These are phyloP conservation scores for Eupithecia inturbata DNA, from an alignment of 2,888 invertebrate genomes.

Conservation along the genomic window DNA sequence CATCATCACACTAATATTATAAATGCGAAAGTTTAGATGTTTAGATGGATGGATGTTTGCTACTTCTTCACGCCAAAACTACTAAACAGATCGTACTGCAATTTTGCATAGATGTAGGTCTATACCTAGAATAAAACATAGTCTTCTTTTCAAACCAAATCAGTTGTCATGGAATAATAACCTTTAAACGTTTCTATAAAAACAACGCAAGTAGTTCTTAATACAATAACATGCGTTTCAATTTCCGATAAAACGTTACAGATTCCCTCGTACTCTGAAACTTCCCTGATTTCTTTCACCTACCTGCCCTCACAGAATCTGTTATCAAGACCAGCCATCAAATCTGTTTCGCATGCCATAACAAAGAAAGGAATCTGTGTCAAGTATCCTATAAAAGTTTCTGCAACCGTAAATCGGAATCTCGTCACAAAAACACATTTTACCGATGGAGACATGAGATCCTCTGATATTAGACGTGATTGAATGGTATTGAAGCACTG, in stretches of 20 bases:
- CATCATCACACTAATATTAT: no score
- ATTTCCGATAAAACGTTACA: not conserved
- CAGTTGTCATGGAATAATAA: no score
- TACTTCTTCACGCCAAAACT: no score
- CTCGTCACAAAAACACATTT: constrained; percentile 39
- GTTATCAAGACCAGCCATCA: constrained; percentile 24
- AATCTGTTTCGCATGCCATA: constrained; percentile 26
- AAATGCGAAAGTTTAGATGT: no score
- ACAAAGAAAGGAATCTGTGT: constrained; percentile 36
- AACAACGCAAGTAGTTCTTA: not conserved
- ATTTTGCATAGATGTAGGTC: no score
- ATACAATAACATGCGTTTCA: not conserved
- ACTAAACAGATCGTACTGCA: no score
- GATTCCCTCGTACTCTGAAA: not conserved
- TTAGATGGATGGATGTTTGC: no score
- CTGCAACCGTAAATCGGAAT: constrained; percentile 40
- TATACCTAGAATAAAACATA: no score
- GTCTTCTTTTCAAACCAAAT: no score
- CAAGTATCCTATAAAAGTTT: constrained; percentile 45
- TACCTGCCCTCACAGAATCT: constrained; percentile 18
- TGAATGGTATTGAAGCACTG: constrained; percentile 35
- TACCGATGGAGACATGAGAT: constrained; percentile 34
- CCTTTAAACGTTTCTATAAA: no score
- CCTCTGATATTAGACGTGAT: constrained; percentile 31
- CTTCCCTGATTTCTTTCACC: constrained; percentile 1